These are phyloP conservation scores for Mesembrinibis cayennensis DNA, from an alignment of 2,113 vertebrate species.

Conservation along the genomic window DNA sequence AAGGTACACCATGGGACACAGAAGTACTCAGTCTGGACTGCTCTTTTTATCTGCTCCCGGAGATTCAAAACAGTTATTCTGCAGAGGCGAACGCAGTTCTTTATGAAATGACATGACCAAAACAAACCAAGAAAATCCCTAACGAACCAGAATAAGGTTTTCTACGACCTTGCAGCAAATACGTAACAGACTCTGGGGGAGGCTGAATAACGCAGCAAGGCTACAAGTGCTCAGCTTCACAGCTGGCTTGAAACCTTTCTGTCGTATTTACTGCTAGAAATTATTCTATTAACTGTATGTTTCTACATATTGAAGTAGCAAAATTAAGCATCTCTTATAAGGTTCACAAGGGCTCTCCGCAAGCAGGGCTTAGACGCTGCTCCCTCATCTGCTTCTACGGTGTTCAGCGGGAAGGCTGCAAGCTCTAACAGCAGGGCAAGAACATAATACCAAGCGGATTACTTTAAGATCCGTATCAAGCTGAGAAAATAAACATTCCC, in stretches of 20 bases:
- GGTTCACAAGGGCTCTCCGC: conserved; percentile 8
- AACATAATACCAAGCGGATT: conserved; percentile 58
- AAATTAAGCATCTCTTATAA: conserved; percentile 6
- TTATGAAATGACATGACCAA: background rate
- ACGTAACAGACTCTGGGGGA: background rate
- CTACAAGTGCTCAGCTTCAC: background rate
- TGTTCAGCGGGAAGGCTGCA: conserved; percentile 23
- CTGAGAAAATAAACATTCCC: conserved; percentile 53
- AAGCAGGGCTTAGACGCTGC: background rate
- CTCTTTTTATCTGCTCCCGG: background rate
- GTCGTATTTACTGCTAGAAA: background rate
- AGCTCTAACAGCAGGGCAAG: conserved; percentile 45
- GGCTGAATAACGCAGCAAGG: background rate
- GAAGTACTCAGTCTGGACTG: background rate
- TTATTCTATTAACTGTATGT: background rate
- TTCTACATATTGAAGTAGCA: background rate
- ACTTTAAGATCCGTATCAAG: conserved; percentile 30
- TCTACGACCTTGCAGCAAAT: background rate
- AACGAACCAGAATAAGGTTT: background rate
- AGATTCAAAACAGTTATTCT: background rate
- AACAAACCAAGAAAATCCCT: background rate
- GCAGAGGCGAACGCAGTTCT: background rate
- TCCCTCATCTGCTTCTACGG: background rate
- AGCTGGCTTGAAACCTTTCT: background rate
- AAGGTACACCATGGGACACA: background rate